Base-by-base conservation (phyloP, 2,797 vertebrate genomes). In the Clamator glandarius region DNA sequence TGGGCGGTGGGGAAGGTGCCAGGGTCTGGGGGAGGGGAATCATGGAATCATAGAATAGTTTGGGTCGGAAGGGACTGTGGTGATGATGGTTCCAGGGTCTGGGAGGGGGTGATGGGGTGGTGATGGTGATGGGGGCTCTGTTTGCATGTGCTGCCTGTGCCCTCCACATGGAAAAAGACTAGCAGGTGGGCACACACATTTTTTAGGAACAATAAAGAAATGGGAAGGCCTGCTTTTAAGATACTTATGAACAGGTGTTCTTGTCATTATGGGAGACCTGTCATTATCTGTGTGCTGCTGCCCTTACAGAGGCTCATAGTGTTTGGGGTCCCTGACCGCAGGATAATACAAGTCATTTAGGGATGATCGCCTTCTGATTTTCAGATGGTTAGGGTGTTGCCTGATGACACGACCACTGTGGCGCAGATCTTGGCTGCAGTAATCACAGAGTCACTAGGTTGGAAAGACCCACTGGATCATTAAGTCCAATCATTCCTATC, bases 91-190 rank as follows among this genome's bases (percentile, higher is more conserved):
- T 17, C 8, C 42, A 42, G 42, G 42, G 12, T 48, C 26, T 29
- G 26, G 0, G 28, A 0, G 36, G 13, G 12, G 15, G 1, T 6
- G 68, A 17, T 46, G 11, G 6, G 54, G 3, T 7, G 44, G 3
- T 6, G 10, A 20, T 42, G 57, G 6, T 8, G 8, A 46, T 46
- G 46, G 46, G 46, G 46, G 20, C 46, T 46, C 44, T 46, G 46
- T 46, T 7, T 46, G 44, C 46, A 29, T 6, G 5, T 5, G 42
- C 9, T 9, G 35, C 26, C 39, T 4, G 7, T 8, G 58, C 12
- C 57, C 24, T 58, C 52, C 52, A 1, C 52, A 7, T 3, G 5
- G 41, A 29, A 18, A 46, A 52, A 31, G 48, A 1, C 1, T 33
- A 13, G 25, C 39, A 7, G 59, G 62, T 18, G 57, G 14, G 41